Evolutionary conservation across 2,888 invertebrate genomes (phyloP), one percentile per base, ranked within the genome.

Genomic region (Dicycla oo): DNA sequence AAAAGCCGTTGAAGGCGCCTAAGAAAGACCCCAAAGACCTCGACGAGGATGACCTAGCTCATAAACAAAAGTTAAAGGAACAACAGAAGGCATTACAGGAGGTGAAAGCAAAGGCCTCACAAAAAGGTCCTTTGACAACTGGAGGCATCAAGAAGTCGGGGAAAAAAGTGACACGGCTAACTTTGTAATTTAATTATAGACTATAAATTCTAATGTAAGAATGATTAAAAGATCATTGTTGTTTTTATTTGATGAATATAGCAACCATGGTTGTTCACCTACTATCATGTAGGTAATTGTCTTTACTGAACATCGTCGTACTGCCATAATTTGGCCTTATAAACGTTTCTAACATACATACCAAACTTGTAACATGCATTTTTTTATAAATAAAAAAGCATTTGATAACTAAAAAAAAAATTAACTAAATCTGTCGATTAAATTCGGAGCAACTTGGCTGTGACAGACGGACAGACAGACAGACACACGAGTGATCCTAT

Each of bases 101-200:
- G 83, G 98, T 98, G 26, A 98, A 98, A 90, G 97, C 97, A 20
- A 99, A 98, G 92, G 99, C 99, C 7, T 94, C 98, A 1, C 98
- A 98, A 89, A 99, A 98, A 90, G 99, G 99, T 1, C 99, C 99
- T 0, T 94, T 99, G 62, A 97, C 97, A 72, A 97, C 97, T 80
- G 98, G 99, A 49, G 99, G 99, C 43, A 99, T 99, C 79, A 99
- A 99, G 93, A 99, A 99, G 93, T 99, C 99, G n/a, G 99, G n/a
- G 99, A 72, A 99, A 99, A 95, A 99, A 99, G 97, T 99, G 97
- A 98, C 94, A 88, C 75, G 81, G 80, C 69, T 38, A 75, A 76
- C 80, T 75, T 83, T 86, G 76, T 87, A 84, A 90, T 89, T 69
- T 91, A 88, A 90, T 86, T 89, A 83, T 93, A 93, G 90, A 89